Base-by-base conservation (phyloP, 2,888 invertebrate genomes). In the Helicoverpa assulta region DNA sequence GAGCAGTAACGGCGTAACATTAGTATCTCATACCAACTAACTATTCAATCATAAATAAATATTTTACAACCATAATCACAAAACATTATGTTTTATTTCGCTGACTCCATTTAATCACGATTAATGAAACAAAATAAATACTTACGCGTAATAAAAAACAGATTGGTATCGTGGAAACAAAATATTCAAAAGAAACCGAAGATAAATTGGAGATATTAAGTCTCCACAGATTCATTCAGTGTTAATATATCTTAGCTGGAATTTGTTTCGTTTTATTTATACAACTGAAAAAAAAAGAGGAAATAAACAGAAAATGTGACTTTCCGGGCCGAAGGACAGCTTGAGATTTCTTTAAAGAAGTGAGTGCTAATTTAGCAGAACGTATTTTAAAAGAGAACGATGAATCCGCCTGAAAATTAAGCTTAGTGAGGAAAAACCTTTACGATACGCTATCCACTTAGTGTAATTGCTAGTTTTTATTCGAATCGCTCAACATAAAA, bases 331-430 rank as follows among this genome's bases (percentile, higher is more conserved):
- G 78, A 81, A 83, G 66, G 80, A 82, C 79, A 82, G 77, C 80
- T 77, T 75, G 73, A 70, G 73, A 73, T 78, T 76, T 85, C 76
- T 84, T 70, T 79, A 82, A 86, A 85, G 86, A 88, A 87, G 81
- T 80, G 81, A 86, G 82, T 85, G 87, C 84, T 88, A 91, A 91
- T 91, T 91, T 89, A 84, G 83, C 76, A 80, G 76, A 89, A 86
- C 78, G 82, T 85, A 87, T 88, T 86, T 81, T 85, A 81, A 88
- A 87, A 85, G 80, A 83, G 82, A 84, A 86, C 75, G 80, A 86
- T 82, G 80, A 85, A 85, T 85, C 69, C 70, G 62, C 65, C 29
- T 67, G 21, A 14, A 67, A 72, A 77, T 83, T 81, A 73, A 76
- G 73, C 78, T 76, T 60, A 73, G 53, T 65, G 70, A 76, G 75